Base-by-base conservation (phyloP, 2,888 invertebrate species). In the Drosophila acutilabella region DNA sequence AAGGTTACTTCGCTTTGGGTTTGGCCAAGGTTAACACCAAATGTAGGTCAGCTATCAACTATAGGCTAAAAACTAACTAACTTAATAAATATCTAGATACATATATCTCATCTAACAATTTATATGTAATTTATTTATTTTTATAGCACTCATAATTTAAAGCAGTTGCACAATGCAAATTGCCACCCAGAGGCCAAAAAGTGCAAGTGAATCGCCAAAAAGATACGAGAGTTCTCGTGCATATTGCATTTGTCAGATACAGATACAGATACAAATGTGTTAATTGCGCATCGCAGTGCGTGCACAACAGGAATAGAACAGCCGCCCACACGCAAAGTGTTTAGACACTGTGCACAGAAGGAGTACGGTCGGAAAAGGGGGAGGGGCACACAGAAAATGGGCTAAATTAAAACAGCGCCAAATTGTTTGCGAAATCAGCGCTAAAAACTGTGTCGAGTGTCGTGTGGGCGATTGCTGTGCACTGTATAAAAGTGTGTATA, bases 241-340 rank as follows among this genome's bases (percentile, higher is more conserved):
- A 85, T 56, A 76, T 81, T 82, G 74, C 88, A 85, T 88, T 89
- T 89, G 83, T 89, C 83, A 84, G 83, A 84, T 30, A 8, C 30
- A 30, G 26, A 4, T 88, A 88, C 89, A 30, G 30, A 30, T 89
- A 88, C 89, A 84, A 89, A 84, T 89, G 83, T 83, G 83, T 83
- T 83, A 83, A 83, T 83, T 83, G 89, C 47, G 53, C 78, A 36
- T 88, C 47, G 53, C 78, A 36, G 59, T 88, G 89, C 86, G 82
- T 88, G 82, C 52, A 70, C 86, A 30, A 30, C 89, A 83, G 88
- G 89, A 89, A 83, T 89, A 83, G 89, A 89, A 81, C 36, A 89
- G 78, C 88, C 88, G 80, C 89, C 83, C 83, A 89, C 83, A 81
- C 83, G 86, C 83, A 81, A 30, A 69, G 54, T 62, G 85, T 81